Evolutionary conservation across 2,113 vertebrate species (phyloP).

Genomic region (Eurypyga helias): DNA sequence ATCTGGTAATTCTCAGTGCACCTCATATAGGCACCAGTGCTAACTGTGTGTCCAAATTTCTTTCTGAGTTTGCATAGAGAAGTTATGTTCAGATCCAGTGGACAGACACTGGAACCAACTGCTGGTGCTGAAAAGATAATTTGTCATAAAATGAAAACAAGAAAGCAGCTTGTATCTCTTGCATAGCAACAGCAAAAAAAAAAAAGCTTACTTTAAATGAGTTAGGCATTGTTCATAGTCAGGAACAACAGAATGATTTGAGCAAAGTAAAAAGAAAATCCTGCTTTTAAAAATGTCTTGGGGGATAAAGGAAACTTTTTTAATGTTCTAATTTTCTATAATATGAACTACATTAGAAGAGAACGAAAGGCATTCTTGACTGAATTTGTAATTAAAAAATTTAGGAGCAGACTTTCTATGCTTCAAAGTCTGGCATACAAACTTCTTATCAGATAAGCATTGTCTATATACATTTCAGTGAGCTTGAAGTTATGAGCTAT

Average conservation of each 20-base stretch:
- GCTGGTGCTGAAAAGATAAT: background rate
- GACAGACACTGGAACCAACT: background rate
- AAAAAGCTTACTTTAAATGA: background rate
- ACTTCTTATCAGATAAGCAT: background rate
- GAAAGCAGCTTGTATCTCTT: background rate
- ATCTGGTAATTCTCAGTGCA: background rate
- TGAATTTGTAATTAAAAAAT: conserved; percentile 44
- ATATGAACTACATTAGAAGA: conserved; percentile 25
- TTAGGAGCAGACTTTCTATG: background rate
- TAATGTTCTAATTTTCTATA: conserved; percentile 1
- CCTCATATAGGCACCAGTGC: conserved; percentile 21
- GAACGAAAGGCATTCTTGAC: background rate
- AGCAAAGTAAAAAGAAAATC: background rate
- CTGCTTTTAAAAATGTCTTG: conserved; percentile 21
- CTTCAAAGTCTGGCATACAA: background rate
- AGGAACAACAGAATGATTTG: background rate
- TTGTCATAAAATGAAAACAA: background rate
- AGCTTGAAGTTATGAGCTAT: conserved; percentile 20
- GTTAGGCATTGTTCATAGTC: background rate
- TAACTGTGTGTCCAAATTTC: background rate
- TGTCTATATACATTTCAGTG: background rate
- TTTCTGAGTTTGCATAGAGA: background rate
- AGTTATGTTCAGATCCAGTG: background rate
- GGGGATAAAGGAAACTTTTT: background rate
- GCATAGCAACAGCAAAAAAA: background rate